Evolutionary conservation across 2,888 invertebrate genomes (phyloP).

Genomic region (Meghimatium bilineatum): DNA sequence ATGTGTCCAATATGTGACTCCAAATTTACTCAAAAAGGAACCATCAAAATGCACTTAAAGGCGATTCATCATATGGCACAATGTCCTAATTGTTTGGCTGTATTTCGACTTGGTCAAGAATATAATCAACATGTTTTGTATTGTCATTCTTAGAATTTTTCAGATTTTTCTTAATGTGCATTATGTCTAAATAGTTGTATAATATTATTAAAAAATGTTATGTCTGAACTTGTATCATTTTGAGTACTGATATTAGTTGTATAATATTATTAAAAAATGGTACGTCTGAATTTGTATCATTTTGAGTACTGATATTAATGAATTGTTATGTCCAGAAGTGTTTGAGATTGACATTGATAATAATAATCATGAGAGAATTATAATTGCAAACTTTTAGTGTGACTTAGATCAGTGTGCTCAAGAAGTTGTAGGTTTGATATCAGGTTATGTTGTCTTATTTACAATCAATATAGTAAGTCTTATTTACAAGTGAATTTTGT

Average conservation of each 20-base stretch:
- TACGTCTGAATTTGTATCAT: not conserved
- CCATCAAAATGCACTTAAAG: constrained; percentile 38
- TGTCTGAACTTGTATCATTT: not conserved
- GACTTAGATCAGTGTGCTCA: too few relatives aligned
- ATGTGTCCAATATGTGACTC: constrained; percentile 46
- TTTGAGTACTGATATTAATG: not conserved
- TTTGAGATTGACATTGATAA: too few relatives aligned
- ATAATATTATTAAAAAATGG: not conserved
- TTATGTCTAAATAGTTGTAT: not conserved
- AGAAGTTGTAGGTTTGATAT: too few relatives aligned
- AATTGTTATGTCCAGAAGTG: not conserved
- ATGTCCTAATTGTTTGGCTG: constrained; percentile 35
- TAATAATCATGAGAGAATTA: too few relatives aligned
- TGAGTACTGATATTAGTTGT: not conserved
- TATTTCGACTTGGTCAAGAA: constrained; percentile 35
- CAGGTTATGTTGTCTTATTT: too few relatives aligned
- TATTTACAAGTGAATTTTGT: too few relatives aligned
- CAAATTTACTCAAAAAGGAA: constrained; percentile 47
- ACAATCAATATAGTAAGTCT: too few relatives aligned
- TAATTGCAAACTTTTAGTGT: too few relatives aligned
- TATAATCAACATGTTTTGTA: constrained; percentile 41
- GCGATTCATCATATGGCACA: constrained; percentile 37
- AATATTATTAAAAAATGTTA: not conserved
- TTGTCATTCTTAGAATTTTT: constrained; percentile 21
- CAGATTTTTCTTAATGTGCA: not conserved